Evolutionary conservation across 2,113 vertebrate genomes (phyloP).

Genomic region (Mirounga angustirostris): DNA sequence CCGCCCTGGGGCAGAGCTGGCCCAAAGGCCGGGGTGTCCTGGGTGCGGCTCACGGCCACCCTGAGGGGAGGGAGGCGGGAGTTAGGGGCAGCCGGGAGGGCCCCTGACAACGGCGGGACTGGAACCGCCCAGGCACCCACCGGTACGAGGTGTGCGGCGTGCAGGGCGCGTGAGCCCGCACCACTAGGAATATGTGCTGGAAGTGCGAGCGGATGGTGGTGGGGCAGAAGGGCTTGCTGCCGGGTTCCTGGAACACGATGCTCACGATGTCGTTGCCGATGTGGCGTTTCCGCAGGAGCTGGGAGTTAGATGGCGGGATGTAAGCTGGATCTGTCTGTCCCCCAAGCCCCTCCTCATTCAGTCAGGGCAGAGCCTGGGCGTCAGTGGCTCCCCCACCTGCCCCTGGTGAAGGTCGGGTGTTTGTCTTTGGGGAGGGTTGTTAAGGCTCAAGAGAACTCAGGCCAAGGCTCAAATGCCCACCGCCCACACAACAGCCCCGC

Average conservation of each 20-base stretch:
- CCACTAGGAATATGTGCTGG: slow-evolving; percentile 95
- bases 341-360: not conserved
- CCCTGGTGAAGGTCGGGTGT: not conserved
- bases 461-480: not conserved
- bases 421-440: not conserved
- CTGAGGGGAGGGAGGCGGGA: slow-evolving; percentile 75
- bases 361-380: not conserved
- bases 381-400: not conserved
- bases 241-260: slow-evolving; percentile 95
- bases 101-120: not conserved
- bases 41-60: slow-evolving; percentile 94
- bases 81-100: not conserved
- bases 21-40: slow-evolving; percentile 95
- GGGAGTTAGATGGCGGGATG: slow-evolving; percentile 19
- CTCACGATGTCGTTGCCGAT: slow-evolving; percentile 97
- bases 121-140: slow-evolving; percentile 70
- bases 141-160: slow-evolving; percentile 92
- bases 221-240: slow-evolving; percentile 93
- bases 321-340: not conserved
- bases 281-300: slow-evolving; percentile 95
- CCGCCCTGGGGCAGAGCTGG: slow-evolving; percentile 91
- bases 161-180: slow-evolving; percentile 91
- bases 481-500: not conserved
- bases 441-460: not conserved
- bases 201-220: slow-evolving; percentile 95